These are phyloP conservation scores for Anguilla anguilla DNA, from an alignment of 2,797 vertebrate species.

Conservation along the genomic window DNA sequence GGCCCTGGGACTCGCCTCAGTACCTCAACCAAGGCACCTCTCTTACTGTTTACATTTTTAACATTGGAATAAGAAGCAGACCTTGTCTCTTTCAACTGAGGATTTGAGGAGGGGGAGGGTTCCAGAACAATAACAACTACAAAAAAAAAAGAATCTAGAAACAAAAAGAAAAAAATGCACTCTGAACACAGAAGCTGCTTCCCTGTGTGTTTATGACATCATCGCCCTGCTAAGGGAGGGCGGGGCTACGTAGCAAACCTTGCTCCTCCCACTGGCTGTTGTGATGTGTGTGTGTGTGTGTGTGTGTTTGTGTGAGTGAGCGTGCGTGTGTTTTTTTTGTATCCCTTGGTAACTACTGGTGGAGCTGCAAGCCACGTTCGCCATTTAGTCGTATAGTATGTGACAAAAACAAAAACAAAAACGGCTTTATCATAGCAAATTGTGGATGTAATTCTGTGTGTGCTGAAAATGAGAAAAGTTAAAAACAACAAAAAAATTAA, in stretches of 20 bases:
- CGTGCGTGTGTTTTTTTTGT: conserved; percentile 61
- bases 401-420: conserved; percentile 53
- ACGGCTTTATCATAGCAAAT: conserved; percentile 71
- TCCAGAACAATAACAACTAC: conserved; percentile 15
- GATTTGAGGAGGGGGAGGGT: conserved; percentile 46
- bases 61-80: conserved; percentile 79
- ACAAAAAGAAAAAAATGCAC: conserved; percentile 82
- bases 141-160: conserved; percentile 68
- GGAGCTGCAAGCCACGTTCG: conserved; percentile 78
- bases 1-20: conserved; percentile 78
- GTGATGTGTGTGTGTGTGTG: conserved; percentile 65
- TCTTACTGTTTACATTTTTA: conserved; percentile 99
- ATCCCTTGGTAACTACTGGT: conserved; percentile 55
- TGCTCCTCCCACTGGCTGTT: conserved; percentile 72
- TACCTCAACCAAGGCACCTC: conserved; percentile 96
- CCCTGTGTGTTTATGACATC: conserved; percentile 63
- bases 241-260: conserved; percentile 70
- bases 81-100: conserved; percentile 66
- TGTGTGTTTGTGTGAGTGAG: conserved; percentile 44
- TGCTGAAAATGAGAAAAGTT: conserved; percentile 70
- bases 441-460: conserved; percentile 65
- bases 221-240: conserved; percentile 48
- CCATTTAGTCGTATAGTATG: conserved; percentile 65
- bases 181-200: conserved; percentile 69
- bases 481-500: conserved; percentile 64